Evolutionary conservation across 2,888 invertebrate genomes (phyloP), one percentile per base, ranked within the genome.

Genomic region (Tiphia femorata): DNA sequence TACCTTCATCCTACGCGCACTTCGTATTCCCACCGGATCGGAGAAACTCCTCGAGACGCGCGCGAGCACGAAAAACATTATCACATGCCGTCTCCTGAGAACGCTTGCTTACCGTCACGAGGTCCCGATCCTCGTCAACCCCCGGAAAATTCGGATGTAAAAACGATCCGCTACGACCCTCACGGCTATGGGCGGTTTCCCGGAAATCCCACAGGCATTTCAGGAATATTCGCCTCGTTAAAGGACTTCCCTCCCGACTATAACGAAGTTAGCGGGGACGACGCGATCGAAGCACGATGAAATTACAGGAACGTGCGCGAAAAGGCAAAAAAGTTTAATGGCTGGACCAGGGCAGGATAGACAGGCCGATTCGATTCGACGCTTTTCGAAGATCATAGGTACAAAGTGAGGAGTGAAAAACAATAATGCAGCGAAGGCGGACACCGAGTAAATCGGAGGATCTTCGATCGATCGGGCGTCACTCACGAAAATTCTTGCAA

Each of bases 21-120:
- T 41, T 38, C 56, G 49, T 64, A 75, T 74, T 75, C 77, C 76
- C 73, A 64, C 56, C 70, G 73, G 76, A 73, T 56, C 62, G 53
- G 55, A 57, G 55, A 40, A 61, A 65, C 58, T 62, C 59, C 55
- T 50, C 48, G 55, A 56, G 48, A 48, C 48, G 50, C 23, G 52
- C 12, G 38, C 19, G 33, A 57, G 51, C 49, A 48, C 46, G 27
- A 55, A 52, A 64, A 68, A 70, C 70, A 74, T 74, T 73, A 72
- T 70, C 73, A 70, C 73, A 70, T 59, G 58, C 49, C 49, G 50
- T 57, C 55, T 50, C 60, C 58, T 23, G 16, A 48, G 46, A 27
- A 43, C 27, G 30, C 33, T 51, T 42, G 52, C 48, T 66, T 70
- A 62, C 65, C 57, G 35, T 46, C 55, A 55, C 38, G 27, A 41